Evolutionary conservation across 2,888 invertebrate genomes (phyloP), one percentile per base, ranked within the genome.

Genomic region (Adineta ricciae): DNA sequence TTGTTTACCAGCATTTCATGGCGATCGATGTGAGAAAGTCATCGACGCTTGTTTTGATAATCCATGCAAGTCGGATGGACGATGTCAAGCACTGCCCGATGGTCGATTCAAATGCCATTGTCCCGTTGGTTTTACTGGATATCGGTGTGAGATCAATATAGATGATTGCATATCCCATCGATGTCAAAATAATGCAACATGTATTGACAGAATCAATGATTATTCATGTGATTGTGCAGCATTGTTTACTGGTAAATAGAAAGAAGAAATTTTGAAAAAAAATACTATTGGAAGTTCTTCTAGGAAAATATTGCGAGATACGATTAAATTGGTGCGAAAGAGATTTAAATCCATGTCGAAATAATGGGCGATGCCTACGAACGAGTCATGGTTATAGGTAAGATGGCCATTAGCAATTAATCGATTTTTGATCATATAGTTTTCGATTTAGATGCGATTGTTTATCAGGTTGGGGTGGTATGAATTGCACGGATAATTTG

Each of bases 1-100:
- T 27, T 99, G 98, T 91, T 93, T 95, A 83, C 94, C 96, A 36
- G 98, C 98, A 87, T 99, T 93, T 92, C 96, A 99, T 91, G 99
- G 99, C 82, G 93, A 94, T 89, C 93, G 94, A 88, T 99, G 99
- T 91, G 95, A 96, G 91, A 93, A 94, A 90, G 94, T 95, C 93
- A 97, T 99, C 88, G 98, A 99, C 92, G 94, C 95, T 83, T 99
- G 99, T 92, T 95, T 94, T 91, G 94, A 94, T 87, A 94, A 94
- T 89, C 98, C 98, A 2, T 99, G 99, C 90, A 93, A 93, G 87
- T 95, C 98, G 91, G 94, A 94, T 87, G 97, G 95, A 83, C 92
- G 93, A 87, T 98, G 98, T 90, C 87, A 87, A 24, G 8, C 64
- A 36, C 19, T 84, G 1, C 32, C 19, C 9, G 52, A 84, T 41